Evolutionary conservation across 2,888 invertebrate species (phyloP), one percentile per base, ranked within the genome.

Genomic region (Apamea epomidion): DNA sequence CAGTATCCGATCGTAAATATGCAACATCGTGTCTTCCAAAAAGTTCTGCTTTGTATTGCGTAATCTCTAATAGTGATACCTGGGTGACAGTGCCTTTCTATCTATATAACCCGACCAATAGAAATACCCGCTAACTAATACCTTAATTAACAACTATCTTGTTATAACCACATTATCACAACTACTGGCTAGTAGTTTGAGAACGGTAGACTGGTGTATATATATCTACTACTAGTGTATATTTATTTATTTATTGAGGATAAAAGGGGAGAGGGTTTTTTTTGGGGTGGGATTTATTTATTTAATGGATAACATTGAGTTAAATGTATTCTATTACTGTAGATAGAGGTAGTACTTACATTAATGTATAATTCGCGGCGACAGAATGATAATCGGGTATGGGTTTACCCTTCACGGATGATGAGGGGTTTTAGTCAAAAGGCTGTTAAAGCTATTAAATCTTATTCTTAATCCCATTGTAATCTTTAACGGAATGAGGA

Each of bases 151-250:
- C 60, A 71, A 68, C 18, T 25, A 21, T 58, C n/a, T 65, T 14
- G 14, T 65, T 14, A 25, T 37, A 62, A 14, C 18, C 21, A n/a
- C 3, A 67, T 42, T 42, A n/a, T 18, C n/a, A 25, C n/a, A 51
- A 74, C 37, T n/a, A 32, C 16, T 51, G 45, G 2, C 21, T 32
- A 69, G 45, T 64, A 58, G 69, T 37, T 45, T 72, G 79, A 73
- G 60, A 69, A 51, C 74, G 83, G 78, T 86, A 42, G 62, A 73
- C 32, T 37, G 58, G 64, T 78, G 75, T 21, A 69, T 42, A 69
- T 75, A 2, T 32, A 32, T 32, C n/a, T n/a, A n/a, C n/a, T n/a
- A n/a, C n/a, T 37, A 62, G 64, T 78, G 75, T 21, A 69, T 42
- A 69, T 75, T 32, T 32, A 32, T 32, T 32, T 32, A 32, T 32